Evolutionary conservation across 2,888 invertebrate genomes (phyloP).

Genomic region (Lycaena phlaeas): DNA sequence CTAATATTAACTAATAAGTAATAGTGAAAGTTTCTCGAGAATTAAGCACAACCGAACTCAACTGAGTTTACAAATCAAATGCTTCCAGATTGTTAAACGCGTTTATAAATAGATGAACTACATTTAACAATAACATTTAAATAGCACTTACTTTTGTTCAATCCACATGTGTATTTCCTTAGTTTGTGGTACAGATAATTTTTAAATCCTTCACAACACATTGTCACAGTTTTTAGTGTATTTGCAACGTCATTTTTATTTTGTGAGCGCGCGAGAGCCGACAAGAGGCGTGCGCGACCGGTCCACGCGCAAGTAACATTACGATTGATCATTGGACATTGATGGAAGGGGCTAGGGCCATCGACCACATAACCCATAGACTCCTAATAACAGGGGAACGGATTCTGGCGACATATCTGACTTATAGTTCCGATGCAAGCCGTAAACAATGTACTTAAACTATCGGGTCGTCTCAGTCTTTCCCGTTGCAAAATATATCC

Average conservation of each 20-base stretch:
- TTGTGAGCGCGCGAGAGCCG: constrained; percentile 31
- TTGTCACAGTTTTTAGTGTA: constrained; percentile 18
- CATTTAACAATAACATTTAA: constrained; percentile 8
- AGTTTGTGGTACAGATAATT: constrained; percentile 63
- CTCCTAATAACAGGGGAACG: no score
- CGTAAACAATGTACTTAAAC: no score
- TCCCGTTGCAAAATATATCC: no score
- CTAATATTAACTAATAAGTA: no score
- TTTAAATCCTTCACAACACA: constrained; percentile 61
- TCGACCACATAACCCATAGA: no score
- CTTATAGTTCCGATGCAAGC: no score
- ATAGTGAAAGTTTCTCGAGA: no score
- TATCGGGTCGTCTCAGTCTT: no score
- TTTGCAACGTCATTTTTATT: constrained; percentile 44
- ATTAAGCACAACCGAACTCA: no score
- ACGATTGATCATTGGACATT: constrained; percentile 39
- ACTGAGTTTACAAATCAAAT: no score
- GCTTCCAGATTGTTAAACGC: constrained; percentile 18
- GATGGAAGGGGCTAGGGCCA: constrained; percentile 17
- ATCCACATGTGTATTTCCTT: constrained; percentile 66
- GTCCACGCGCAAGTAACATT: constrained; percentile 49
- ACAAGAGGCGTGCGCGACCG: constrained; percentile 30
- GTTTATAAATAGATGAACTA: constrained; percentile 23
- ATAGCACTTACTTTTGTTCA: constrained; percentile 55
- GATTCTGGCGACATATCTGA: no score